Evolutionary conservation across 2,113 vertebrate genomes (phyloP), one percentile per base, ranked within the genome.

Genomic region (Onychostruthus taczanowskii): DNA sequence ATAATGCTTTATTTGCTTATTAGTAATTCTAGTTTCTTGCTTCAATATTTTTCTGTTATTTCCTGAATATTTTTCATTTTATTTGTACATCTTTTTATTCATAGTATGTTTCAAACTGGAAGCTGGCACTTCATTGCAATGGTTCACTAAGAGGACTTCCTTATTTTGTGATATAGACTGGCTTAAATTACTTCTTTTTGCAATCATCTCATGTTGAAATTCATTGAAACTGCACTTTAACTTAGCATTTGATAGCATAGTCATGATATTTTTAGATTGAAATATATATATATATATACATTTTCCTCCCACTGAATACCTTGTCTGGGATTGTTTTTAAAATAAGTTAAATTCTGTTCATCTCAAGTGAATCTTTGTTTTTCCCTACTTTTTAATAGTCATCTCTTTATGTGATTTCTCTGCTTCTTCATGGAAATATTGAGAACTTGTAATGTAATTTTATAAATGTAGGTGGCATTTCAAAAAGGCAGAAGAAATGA

Each of bases 391-490:
- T 66, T 94, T 94, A 72, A 68, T 50, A 95, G 52, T 84, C n/a
- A 30, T 90, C 28, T 52, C 52, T 91, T 93, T 92, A 74, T 75
- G 8, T 81, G 76, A 68, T 84, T 92, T 90, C 56, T 87, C 35
- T 75, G 12, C 75, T 91, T 67, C 79, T 94, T 89, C 39, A 31
- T 94, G 66, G 77, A 96, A 96, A 79, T 79, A 89, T 22, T 94
- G 76, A 93, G 77, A 96, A 87, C 81, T 90, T 14, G 18, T 92
- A 94, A 87, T 87, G 78, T 55, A 84, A 94, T 95, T 93, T 93
- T 90, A 50, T 80, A 68, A 67, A 85, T 87, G 91, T 95, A 93
- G 96, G 96, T 94, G 95, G 94, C 52, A 87, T 95, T 95, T 96
- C 61, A 88, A 96, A 90, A 89, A 96, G 86, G 37, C 28, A 87